These are phyloP conservation scores for Zaprionus davidi DNA, from an alignment of 1,140 invertebrate genomes.

Conservation along the genomic window DNA sequence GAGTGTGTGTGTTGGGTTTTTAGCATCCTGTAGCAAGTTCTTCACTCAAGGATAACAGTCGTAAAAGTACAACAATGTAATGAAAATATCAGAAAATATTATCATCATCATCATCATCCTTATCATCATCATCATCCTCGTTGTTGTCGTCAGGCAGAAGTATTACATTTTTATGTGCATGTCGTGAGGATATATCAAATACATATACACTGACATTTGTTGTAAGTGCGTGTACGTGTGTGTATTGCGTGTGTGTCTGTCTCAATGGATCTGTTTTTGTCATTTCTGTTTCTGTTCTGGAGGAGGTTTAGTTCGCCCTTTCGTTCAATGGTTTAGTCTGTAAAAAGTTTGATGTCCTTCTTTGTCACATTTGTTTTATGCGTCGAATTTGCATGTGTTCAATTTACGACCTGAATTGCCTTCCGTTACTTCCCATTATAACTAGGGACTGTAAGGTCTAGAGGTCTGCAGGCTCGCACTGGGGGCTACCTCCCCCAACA, in stretches of 20 bases:
- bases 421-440: constrained; percentile 4
- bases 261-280: constrained; percentile 33
- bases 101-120: constrained; percentile 62
- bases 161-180: constrained; percentile 53
- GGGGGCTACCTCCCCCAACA: background rate
- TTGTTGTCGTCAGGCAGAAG: constrained; percentile 36
- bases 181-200: constrained; percentile 28
- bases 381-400: constrained; percentile 59
- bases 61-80: constrained; percentile 82
- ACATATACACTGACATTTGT: constrained; percentile 14
- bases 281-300: constrained; percentile 21
- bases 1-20: constrained; percentile 43
- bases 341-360: constrained; percentile 62
- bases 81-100: constrained; percentile 82
- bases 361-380: constrained; percentile 52
- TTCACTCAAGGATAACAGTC: constrained; percentile 82
- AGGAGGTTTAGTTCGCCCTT: background rate
- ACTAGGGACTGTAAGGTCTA: constrained; percentile 33
- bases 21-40: constrained; percentile 81
- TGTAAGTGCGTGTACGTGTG: constrained; percentile 22
- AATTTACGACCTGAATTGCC: constrained; percentile 58
- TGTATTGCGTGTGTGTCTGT: constrained; percentile 10
- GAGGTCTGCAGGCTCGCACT: constrained; percentile 19
- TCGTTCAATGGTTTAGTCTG: constrained; percentile 23
- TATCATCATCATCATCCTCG: constrained; percentile 12